Evolutionary conservation across 1,140 invertebrate species (phyloP).

Genomic region (Apis cerana): DNA sequence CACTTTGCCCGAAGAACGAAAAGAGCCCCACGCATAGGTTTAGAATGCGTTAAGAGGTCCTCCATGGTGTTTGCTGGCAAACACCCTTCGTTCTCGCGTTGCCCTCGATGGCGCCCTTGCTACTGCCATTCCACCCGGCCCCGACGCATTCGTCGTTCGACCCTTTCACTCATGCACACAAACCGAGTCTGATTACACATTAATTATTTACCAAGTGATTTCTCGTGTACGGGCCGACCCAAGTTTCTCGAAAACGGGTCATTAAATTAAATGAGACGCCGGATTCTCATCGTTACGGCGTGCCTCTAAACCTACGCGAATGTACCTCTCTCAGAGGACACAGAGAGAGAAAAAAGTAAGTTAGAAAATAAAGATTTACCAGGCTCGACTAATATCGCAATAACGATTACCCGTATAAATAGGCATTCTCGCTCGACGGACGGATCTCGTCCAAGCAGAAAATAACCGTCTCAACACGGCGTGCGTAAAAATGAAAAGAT

Average conservation of each 20-base stretch:
- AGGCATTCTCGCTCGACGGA: too few species aligned
- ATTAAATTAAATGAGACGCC: constrained; percentile 76
- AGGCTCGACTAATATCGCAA: too few species aligned
- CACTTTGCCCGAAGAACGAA: constrained; percentile 47
- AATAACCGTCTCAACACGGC: too few species aligned
- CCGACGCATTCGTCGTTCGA: constrained; percentile 63
- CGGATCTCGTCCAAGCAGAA: too few species aligned
- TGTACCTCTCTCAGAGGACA: background rate
- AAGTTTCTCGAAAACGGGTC: constrained; percentile 62
- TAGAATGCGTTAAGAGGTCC: constrained; percentile 72
- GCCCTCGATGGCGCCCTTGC: constrained; percentile 69
- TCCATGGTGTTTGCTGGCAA: constrained; percentile 76
- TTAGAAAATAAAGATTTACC: too few species aligned
- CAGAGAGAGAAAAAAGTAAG: too few species aligned
- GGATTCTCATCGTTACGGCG: constrained; percentile 54
- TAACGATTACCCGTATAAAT: too few species aligned
- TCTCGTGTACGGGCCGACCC: constrained; percentile 60
- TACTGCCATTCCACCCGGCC: constrained; percentile 19
- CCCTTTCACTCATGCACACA: constrained; percentile 67
- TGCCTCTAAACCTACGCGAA: constrained; percentile 1
- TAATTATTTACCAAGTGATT: constrained; percentile 79
- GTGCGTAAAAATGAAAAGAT: too few species aligned
- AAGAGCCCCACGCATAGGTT: constrained; percentile 63
- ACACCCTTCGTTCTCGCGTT: constrained; percentile 74
- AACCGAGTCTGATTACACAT: constrained; percentile 77